Evolutionary conservation across 2,113 vertebrate genomes (phyloP), one percentile per base, ranked within the genome.

Genomic region (Percopsis transmontana): DNA sequence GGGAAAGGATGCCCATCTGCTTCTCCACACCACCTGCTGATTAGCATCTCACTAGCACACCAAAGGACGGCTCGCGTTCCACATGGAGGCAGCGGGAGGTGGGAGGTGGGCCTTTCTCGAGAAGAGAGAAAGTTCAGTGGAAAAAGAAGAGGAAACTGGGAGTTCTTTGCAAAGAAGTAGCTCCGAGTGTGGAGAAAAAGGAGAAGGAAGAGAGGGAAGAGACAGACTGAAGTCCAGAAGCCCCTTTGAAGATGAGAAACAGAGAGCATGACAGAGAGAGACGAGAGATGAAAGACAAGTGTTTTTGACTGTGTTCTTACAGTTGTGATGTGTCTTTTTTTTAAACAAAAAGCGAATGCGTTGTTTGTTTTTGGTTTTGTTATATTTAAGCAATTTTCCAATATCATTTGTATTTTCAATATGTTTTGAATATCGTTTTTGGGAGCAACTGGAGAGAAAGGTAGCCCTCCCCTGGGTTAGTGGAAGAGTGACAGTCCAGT

Each of bases 191-290:
- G 19, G 41, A 67, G 60, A 62, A 65, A 66, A 76, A 76, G 58
- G 68, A 73, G 63, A 59, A 71, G 54, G 45, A 18, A 48, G 39
- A 10, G 23, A 24, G 33, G 72, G 79, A 79, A 68, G 82, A 70
- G 71, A 52, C 64, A 74, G 78, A 66, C 79, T 52, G 74, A 61
- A 80, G 65, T 57, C 74, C 62, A 59, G 71, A 38, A 85, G 75
- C 65, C 67, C 65, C 54, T 68, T 84, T 80, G 79, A 85, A 86
- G 87, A 81, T 75, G 72, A 81, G 69, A 76, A 77, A 76, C 66
- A 60, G 70, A 73, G 63, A 74, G 76, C 60, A 59, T 73, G 81
- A 83, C 77, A 84, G 66, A 60, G 58, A 9, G 52, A 77, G 52
- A 62, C 62, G 57, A 63, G 42, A 63, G 71, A 63, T 61, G 39